Evolutionary conservation across 2,888 invertebrate genomes (phyloP).

Genomic region (Andrena flavipes): DNA sequence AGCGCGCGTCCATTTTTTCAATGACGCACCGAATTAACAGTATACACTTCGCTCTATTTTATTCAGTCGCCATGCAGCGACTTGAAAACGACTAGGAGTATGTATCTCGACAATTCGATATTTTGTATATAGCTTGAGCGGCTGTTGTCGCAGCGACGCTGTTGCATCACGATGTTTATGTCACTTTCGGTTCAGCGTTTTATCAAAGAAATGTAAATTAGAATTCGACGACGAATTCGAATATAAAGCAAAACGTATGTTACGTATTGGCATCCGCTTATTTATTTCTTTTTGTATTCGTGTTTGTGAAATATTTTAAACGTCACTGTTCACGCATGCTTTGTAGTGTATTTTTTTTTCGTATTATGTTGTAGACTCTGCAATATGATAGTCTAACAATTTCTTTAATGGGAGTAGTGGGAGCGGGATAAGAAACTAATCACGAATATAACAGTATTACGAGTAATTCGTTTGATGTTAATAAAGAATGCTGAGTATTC

Average conservation of each 20-base stretch:
- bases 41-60: neutral
- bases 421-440: neutral
- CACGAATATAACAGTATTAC: constrained; percentile 35
- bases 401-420: constrained; percentile 1
- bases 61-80: neutral
- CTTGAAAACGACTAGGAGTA: neutral
- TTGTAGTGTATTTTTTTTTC: neutral
- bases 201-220: neutral
- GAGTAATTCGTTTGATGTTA: constrained; percentile 4
- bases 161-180: constrained; percentile 45
- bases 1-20: neutral
- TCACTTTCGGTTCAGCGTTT: constrained; percentile 15
- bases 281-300: neutral
- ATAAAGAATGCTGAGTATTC: constrained; percentile 5
- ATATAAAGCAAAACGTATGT: neutral
- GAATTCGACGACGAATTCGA: constrained; percentile 8
- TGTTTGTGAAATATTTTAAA: neutral
- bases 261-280: neutral
- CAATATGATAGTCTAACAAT: neutral
- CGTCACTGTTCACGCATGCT: neutral
- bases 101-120: constrained; percentile 30
- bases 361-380: neutral
- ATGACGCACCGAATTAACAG: constrained; percentile 1
- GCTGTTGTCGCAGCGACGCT: constrained; percentile 27
- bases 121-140: constrained; percentile 32